These are phyloP conservation scores for Proales similis DNA, from an alignment of 1,140 invertebrate species.

Conservation along the genomic window DNA sequence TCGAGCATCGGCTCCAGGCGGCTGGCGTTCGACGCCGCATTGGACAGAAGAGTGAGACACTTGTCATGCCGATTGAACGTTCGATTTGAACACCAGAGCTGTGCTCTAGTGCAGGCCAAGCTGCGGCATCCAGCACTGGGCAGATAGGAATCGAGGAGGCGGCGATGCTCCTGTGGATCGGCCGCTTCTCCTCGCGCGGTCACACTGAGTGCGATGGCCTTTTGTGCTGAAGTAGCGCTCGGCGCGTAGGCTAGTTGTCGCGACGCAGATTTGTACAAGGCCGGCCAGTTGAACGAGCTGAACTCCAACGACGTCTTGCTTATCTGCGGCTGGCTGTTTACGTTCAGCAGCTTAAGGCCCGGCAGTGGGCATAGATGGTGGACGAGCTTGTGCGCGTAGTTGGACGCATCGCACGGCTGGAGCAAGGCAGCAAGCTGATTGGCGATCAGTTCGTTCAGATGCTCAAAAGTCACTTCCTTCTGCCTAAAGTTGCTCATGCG, in stretches of 20 bases:
- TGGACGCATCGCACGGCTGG: conserved; percentile 41
- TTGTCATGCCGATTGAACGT: conserved; percentile 49
- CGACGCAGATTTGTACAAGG: conserved; percentile 48
- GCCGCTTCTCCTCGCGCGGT: no score
- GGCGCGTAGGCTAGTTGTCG: conserved; percentile 50
- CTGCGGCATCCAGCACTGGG: no score
- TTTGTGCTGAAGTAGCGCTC: no score
- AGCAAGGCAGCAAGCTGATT: conserved; percentile 49
- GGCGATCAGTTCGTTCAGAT: conserved; percentile 51
- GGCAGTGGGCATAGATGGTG: conserved; percentile 46
- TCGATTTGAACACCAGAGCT: conserved; percentile 42
- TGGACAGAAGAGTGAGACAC: conserved; percentile 46
- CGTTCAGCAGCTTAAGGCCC: conserved; percentile 48
- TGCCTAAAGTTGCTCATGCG: conserved; percentile 47
- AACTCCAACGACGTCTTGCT: conserved; percentile 46
- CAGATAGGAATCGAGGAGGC: no score
- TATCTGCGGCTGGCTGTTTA: conserved; percentile 50
- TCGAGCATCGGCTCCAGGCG: conserved; percentile 45
- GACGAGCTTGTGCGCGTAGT: conserved; percentile 41
- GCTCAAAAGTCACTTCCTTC: conserved; percentile 50
- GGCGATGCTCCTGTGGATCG: no score
- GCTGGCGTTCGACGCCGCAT: conserved; percentile 43
- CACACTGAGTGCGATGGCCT: no score
- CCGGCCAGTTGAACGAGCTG: conserved; percentile 49
- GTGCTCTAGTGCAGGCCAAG: no score